phyloP scores from a whole-genome alignment of 2,888 invertebrate genomes.

The Adelognathus sp. region DNA sequence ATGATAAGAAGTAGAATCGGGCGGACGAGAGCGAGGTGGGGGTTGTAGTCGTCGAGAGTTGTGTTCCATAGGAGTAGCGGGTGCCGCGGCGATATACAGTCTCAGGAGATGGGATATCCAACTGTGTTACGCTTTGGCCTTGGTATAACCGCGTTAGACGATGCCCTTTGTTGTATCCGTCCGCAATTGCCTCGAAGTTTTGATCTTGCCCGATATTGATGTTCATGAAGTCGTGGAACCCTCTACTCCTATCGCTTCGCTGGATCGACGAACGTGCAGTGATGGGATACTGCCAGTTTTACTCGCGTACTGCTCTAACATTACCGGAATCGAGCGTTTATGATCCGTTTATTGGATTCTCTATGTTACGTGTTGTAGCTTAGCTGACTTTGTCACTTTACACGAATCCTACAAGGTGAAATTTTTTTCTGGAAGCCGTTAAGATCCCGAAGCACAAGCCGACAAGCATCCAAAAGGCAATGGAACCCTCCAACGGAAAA shows the following conservation, averaged over 20 bases:
- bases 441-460: too few relatives aligned
- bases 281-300: background rate
- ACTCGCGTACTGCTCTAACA: background rate
- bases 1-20: background rate
- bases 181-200: slow-evolving; percentile 75
- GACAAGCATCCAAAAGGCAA: too few relatives aligned
- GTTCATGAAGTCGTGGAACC: slow-evolving; percentile 50
- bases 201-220: slow-evolving; percentile 72
- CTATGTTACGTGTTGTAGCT: too few relatives aligned
- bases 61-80: slow-evolving; percentile 26
- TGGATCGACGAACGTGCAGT: background rate
- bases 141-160: slow-evolving; percentile 74
- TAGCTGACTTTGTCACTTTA: background rate
- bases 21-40: background rate
- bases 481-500: too few relatives aligned
- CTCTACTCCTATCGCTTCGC: background rate
- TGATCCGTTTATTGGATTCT: background rate
- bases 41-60: slow-evolving; percentile 26
- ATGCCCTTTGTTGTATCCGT: slow-evolving; percentile 76
- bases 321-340: background rate
- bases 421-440: too few relatives aligned
- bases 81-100: slow-evolving; percentile 65
- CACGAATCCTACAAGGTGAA: too few relatives aligned
- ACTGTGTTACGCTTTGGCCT: slow-evolving; percentile 73
- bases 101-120: slow-evolving; percentile 71